Evolutionary conservation across 2,888 invertebrate genomes (phyloP), one percentile per base, ranked within the genome.

Genomic region (Tillus elongatus): DNA sequence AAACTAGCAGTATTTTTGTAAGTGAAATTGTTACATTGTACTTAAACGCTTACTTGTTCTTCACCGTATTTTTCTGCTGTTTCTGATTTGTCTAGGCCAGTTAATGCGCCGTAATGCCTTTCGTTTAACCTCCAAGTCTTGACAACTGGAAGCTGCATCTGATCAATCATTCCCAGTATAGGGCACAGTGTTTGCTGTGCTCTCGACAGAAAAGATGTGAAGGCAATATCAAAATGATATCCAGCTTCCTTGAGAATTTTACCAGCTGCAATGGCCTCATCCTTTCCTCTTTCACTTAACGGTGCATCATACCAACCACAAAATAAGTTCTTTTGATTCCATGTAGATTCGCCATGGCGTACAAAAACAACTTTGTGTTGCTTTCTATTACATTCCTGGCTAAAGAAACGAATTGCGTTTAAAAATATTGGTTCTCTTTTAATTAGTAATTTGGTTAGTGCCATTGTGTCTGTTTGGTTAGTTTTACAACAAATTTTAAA

Each of bases 121-220:
- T 90, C 89, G 54, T 89, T 89, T 15, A 90, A 67, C 9, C 88
- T 73, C 90, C 90, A 90, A 6, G 85, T 81, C 56, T 79, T 78
- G 3, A 72, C 60, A 4, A 82, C 66, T 0, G 82, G 79, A 44
- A 89, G 63, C 46, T 75, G 70, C n/a, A 74, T 60, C 53, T 82
- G 81, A 1, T 72, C 75, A 28, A 80, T 71, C 54, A 79, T 77
- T 39, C 75, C 67, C 4, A 89, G 63, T 42, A 89, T 76, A 0
- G 74, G 60, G 34, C 74, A 72, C 27, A 88, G 64, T 0, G 88
- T 88, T 40, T 79, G 72, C 53, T 83, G 79, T 1, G 88, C 87
- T 38, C 90, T 74, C 35, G 77, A 80, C 42, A 90, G 60, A 3
- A 83, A 77, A 0, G 90, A 90, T 0, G 88, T 87, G 56, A 82